Evolutionary conservation across 2,797 vertebrate genomes (phyloP).

Genomic region (Poeciliopsis turneri): DNA sequence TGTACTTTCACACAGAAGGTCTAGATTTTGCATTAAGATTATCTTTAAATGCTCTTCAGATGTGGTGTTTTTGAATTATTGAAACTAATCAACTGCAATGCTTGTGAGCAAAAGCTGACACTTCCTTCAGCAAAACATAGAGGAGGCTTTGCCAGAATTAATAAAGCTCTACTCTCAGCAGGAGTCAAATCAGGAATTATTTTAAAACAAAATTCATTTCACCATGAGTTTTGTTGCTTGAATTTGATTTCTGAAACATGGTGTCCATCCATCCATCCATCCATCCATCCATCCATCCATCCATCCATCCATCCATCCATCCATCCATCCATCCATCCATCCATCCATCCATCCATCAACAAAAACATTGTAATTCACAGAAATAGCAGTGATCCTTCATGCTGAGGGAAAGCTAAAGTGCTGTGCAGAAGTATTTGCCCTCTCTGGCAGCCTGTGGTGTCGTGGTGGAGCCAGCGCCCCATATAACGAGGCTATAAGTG

Average conservation of each 20-base stretch:
- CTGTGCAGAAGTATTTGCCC: neutral
- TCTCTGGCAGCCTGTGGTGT: neutral
- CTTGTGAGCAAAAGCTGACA: neutral
- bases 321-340: neutral
- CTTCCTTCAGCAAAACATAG: neutral
- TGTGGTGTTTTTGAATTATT: neutral
- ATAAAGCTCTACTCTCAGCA: conserved; percentile 1
- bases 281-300: neutral
- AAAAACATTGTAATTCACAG: neutral
- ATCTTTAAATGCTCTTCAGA: neutral
- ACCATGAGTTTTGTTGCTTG: neutral
- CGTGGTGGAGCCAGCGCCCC: neutral
- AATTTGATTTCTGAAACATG: neutral
- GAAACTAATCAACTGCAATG: neutral
- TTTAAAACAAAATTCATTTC: neutral
- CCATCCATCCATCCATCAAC: no score
- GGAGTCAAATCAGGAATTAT: neutral
- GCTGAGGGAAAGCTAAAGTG: neutral
- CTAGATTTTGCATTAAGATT: neutral
- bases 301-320: neutral
- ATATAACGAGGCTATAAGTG: neutral
- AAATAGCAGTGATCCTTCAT: neutral
- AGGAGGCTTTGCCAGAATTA: conserved; percentile 3
- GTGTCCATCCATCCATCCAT: neutral
- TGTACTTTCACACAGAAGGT: neutral